These are phyloP conservation scores for Odontocolon sp. DNA, from an alignment of 2,888 invertebrate genomes.

Conservation along the genomic window DNA sequence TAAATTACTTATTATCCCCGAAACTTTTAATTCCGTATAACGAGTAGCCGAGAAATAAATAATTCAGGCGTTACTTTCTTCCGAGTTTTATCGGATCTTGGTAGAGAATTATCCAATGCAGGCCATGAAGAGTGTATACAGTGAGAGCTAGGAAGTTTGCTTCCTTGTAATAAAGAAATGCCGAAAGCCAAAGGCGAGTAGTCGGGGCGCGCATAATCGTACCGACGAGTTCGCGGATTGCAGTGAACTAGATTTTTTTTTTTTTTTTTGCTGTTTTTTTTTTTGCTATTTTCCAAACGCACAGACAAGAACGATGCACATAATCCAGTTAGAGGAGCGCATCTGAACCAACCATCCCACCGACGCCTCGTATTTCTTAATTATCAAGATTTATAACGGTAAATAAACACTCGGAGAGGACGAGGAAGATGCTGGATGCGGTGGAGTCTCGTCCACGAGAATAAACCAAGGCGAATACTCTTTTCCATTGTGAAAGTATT, in stretches of 20 bases:
- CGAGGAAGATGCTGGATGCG: neutral
- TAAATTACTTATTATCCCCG: neutral
- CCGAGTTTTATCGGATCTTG: neutral
- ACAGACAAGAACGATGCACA: slow-evolving; percentile 5
- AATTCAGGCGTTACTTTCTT: too few relatives aligned
- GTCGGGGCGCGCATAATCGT: slow-evolving; percentile 1
- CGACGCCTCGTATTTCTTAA: slow-evolving; percentile 53
- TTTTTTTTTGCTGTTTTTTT: neutral
- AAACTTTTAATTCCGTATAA: neutral
- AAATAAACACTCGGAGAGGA: slow-evolving; percentile 45
- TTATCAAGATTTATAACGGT: slow-evolving; percentile 58
- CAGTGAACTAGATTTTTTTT: neutral
- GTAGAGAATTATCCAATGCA: neutral
- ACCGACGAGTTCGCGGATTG: too few relatives aligned
- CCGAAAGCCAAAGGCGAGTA: neutral
- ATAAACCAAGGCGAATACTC: slow-evolving; percentile 29
- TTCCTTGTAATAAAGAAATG: neutral
- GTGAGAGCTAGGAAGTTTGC: neutral
- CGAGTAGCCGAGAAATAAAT: neutral
- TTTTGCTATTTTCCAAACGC: neutral
- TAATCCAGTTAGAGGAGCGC: slow-evolving; percentile 27
- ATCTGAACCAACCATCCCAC: neutral
- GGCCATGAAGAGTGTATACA: neutral
- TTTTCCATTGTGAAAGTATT: slow-evolving; percentile 53
- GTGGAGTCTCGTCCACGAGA: neutral